phyloP scores from a whole-genome alignment of 2,888 invertebrate genomes.

The Drosophila nr. perissopoda region DNA sequence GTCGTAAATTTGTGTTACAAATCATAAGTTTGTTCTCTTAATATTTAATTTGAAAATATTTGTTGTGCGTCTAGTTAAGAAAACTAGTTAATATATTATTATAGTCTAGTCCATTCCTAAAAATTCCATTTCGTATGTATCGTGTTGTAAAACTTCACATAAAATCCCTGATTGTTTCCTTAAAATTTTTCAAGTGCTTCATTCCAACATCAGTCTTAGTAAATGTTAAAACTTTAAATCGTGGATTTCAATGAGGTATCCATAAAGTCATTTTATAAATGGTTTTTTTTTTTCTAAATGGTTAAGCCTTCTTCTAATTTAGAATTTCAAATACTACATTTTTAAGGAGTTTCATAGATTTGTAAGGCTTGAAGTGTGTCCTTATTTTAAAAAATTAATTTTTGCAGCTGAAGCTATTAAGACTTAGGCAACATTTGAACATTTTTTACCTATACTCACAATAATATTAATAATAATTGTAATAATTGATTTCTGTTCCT shows the following conservation, averaged over 20 bases:
- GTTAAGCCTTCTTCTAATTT: neutral
- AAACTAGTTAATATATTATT: neutral
- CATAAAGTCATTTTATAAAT: neutral
- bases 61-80: neutral
- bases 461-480: neutral
- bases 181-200: neutral
- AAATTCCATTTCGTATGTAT: neutral
- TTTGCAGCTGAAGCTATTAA: too few species aligned
- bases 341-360: rapidly evolving
- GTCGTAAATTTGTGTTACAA: neutral
- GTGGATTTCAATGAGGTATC: neutral
- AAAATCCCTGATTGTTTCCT: neutral
- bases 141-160: neutral
- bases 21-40: neutral
- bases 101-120: neutral
- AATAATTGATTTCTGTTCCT: neutral
- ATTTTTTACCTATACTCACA: too few species aligned
- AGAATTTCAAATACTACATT: neutral
- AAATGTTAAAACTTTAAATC: neutral
- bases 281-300: too few species aligned
- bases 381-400: neutral
- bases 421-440: too few species aligned
- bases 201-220: neutral
- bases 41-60: neutral
- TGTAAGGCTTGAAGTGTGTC: neutral